Percentiles rank a stretch among this genome's conserved stretches.
Conservation (phyloP, 2,888 invertebrate species). For the Drosophila mimica region DNA sequence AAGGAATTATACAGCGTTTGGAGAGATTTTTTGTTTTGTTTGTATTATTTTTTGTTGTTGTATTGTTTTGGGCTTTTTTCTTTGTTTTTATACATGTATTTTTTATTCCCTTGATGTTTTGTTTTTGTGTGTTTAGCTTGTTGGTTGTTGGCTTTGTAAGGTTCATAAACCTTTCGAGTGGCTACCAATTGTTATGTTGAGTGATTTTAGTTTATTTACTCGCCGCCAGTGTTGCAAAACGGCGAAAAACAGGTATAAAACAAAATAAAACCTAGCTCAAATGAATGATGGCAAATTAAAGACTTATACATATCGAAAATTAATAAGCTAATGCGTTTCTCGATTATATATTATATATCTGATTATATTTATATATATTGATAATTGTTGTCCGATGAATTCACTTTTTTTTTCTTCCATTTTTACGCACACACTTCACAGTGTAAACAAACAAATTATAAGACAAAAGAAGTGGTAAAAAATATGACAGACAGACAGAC, state of each 20-base stretch:
- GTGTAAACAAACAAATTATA: not conserved
- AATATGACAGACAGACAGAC: not conserved
- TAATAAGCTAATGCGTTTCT: not conserved
- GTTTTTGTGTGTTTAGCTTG: slow-evolving; percentile 13
- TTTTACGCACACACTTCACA: not conserved
- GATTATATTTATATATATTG: not conserved
- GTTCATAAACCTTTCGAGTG: slow-evolving; percentile 67
- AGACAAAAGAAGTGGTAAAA: not conserved
- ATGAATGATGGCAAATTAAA: not conserved
- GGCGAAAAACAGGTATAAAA: not conserved
- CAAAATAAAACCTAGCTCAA: not conserved
- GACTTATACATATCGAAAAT: not conserved
- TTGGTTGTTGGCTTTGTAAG: slow-evolving; percentile 7
- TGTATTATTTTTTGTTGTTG: slow-evolving; percentile 1
- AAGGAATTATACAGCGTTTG: slow-evolving; percentile 42
- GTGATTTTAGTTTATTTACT: slow-evolving; percentile 16
- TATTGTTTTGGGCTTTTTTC: slow-evolving; percentile 4
- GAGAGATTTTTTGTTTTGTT: slow-evolving; percentile 4
- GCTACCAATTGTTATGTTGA: slow-evolving; percentile 51
- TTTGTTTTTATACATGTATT: not conserved
- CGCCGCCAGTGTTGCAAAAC: not conserved
- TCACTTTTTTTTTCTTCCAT: not conserved
- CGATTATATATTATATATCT: not conserved
- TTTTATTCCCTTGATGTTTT: slow-evolving; percentile 5
- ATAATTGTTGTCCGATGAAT: not conserved